Percentiles rank a stretch among this genome's conserved stretches.
Evolutionary conservation across 1,140 invertebrate species (phyloP).

Genomic region (Solen grandis): DNA sequence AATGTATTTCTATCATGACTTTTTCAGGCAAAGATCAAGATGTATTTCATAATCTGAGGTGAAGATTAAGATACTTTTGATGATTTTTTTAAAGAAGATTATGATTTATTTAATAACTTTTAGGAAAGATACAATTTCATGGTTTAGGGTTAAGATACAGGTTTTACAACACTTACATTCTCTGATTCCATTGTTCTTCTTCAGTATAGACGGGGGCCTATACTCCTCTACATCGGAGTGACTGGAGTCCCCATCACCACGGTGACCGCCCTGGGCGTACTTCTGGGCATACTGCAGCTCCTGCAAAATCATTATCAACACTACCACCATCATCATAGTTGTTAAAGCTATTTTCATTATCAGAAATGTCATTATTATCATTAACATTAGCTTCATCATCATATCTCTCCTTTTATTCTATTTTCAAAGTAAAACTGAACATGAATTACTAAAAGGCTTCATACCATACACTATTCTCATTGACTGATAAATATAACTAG

Average conservation of each 20-base stretch:
- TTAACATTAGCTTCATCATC: neutral
- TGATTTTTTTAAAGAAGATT: too few species aligned
- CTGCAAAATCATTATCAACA: too few species aligned
- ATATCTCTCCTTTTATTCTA: neutral
- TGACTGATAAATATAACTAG: too few species aligned
- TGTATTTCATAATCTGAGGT: conserved; percentile 18
- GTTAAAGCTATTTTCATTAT: neutral
- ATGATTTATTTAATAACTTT: too few species aligned
- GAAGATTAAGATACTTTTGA: neutral
- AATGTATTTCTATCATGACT: conserved; percentile 15
- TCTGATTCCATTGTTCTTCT: conserved; percentile 49
- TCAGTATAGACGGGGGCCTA: conserved; percentile 66
- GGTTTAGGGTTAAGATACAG: too few species aligned
- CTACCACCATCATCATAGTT: too few species aligned
- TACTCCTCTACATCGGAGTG: conserved; percentile 52
- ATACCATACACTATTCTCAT: too few species aligned
- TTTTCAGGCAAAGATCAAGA: conserved; percentile 4
- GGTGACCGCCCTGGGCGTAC: conserved; percentile 52
- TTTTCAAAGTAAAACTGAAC: neutral
- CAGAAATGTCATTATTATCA: neutral
- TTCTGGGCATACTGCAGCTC: conserved; percentile 73
- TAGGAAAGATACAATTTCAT: too few species aligned
- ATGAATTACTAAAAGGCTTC: neutral
- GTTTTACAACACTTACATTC: conserved; percentile 53
- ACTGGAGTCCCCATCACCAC: conserved; percentile 12